Evolutionary conservation across 2,888 invertebrate genomes (phyloP), one percentile per base, ranked within the genome.

Genomic region (Drosophila birchii): DNA sequence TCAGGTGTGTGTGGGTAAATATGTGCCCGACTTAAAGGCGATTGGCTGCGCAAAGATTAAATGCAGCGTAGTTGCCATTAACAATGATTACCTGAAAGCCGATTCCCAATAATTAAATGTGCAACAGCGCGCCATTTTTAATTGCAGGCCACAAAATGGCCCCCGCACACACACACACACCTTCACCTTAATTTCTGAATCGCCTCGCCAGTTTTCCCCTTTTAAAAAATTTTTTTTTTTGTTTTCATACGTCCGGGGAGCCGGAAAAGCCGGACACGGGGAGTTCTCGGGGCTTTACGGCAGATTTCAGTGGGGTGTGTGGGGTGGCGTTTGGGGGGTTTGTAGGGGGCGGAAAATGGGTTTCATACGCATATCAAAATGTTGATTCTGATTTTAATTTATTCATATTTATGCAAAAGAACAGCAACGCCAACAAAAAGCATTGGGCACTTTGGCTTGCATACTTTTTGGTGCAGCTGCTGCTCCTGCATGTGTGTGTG

Each of bases 51-150:
- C 54, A 54, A 59, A 88, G 84, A 83, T 84, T 88, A 88, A 84
- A 88, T 81, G 84, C 86, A 77, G 78, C 84, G 84, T 72, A 81
- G 88, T 86, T 88, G 90, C 87, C 88, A 86, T 86, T 86, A 89
- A 86, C 88, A 86, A 89, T 86, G 81, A 86, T 89, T 86, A 88
- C 86, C 86, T 80, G 86, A 86, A 89, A 88, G 88, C 90, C 90
- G 90, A 86, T 86, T 88, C 83, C 84, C 90, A 86, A 89, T 86
- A 86, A 86, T 89, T 86, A 86, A 86, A 86, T 86, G 86, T 88
- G 80, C 83, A 88, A 83, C 86, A 88, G 87, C 81, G 85, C 87
- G 87, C 89, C 89, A 84, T 88, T 84, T 88, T 84, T 84, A 88
- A 84, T 87, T 84, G 87, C 79, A 60, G 81, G 69, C 85, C 81